Percentiles rank a stretch among this genome's conserved stretches.
Conservation (phyloP, 2,888 invertebrate genomes). For the Drosophila koepferae region DNA sequence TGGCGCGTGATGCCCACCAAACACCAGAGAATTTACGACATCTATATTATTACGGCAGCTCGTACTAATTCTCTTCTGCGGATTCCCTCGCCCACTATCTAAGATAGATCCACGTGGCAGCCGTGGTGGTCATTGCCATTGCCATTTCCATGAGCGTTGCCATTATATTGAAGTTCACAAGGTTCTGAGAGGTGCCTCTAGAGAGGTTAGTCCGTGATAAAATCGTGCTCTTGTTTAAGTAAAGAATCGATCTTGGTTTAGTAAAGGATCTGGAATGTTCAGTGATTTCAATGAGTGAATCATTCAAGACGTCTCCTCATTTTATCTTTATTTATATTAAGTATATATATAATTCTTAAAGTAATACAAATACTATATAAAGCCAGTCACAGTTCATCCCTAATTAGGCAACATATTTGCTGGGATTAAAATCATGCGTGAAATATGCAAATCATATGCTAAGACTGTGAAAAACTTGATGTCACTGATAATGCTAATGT, state of each 20-base stretch:
- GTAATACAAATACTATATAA: not conserved
- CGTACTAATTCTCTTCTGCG: constrained; percentile 13
- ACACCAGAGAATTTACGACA: constrained; percentile 39
- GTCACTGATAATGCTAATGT: not conserved
- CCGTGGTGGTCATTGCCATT: constrained; percentile 15
- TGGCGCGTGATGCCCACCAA: constrained; percentile 51
- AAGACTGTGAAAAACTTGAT: not conserved
- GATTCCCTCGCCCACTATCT: constrained; percentile 38
- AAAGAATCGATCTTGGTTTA: too few species aligned
- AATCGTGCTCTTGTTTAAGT: not conserved
- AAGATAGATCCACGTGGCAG: constrained; percentile 26
- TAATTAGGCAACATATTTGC: not conserved
- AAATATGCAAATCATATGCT: not conserved
- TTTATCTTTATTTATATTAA: not conserved
- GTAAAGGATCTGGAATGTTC: not conserved
- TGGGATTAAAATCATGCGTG: not conserved
- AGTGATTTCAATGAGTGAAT: not conserved
- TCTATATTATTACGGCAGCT: constrained; percentile 1
- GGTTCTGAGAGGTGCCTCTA: too few species aligned
- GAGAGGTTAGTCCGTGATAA: not conserved
- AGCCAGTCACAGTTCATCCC: not conserved
- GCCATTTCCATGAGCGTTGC: constrained; percentile 8
- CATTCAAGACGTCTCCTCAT: not conserved
- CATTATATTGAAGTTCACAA: not conserved
- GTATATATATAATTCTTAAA: not conserved